Evolutionary conservation across 2,113 vertebrate species (phyloP).

Genomic region (Anolis sagrei): DNA sequence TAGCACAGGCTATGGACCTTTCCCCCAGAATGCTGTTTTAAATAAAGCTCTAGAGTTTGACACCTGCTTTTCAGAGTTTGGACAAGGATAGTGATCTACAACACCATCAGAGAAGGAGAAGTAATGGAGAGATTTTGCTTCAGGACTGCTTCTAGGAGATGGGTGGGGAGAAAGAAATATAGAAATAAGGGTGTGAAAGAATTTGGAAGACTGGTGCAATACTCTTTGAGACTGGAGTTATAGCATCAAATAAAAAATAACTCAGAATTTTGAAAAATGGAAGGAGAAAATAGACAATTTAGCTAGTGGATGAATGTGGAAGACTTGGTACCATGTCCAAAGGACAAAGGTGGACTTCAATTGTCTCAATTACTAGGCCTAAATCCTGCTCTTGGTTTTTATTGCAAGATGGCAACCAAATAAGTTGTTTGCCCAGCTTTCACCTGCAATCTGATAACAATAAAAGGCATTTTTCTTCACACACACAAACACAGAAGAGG

Average conservation of each 20-base stretch:
- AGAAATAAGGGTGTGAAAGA: slow-evolving; percentile 8
- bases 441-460: not conserved
- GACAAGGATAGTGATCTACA: not conserved
- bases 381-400: not conserved
- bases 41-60: not conserved
- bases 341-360: not conserved
- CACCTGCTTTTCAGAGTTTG: not conserved
- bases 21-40: not conserved
- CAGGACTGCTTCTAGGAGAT: not conserved
- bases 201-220: not conserved
- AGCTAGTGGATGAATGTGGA: slow-evolving; percentile 1
- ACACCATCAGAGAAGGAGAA: not conserved
- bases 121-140: not conserved
- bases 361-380: not conserved
- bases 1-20: not conserved
- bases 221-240: not conserved
- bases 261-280: too few species aligned
- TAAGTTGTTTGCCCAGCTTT: not conserved
- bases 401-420: not conserved
- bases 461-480: not conserved
- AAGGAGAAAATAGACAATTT: not conserved
- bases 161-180: not conserved
- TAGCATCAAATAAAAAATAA: too few species aligned
- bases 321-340: not conserved
- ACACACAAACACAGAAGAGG: not conserved